Percentiles rank a stretch among this genome's conserved stretches.
phyloP scores from a whole-genome alignment of 1,140 invertebrate genomes.

The Meteorus sp. region DNA sequence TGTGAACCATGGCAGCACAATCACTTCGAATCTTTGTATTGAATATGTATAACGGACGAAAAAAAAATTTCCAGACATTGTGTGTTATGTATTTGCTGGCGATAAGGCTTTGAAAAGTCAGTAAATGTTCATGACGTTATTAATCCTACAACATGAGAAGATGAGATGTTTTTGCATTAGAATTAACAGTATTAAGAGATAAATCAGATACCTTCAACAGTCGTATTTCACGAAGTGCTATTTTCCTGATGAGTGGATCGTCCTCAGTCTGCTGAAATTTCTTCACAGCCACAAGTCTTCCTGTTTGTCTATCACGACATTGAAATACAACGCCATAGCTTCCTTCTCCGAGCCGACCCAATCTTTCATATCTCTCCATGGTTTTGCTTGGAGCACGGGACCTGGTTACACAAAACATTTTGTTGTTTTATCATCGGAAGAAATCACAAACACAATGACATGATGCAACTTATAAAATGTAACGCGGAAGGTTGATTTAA shows the following conservation, averaged over 20 bases:
- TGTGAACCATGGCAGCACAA: too few relatives aligned
- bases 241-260: slow-evolving; percentile 97
- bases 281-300: slow-evolving; percentile 96
- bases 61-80: too few relatives aligned
- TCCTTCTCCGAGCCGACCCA: slow-evolving; percentile 95
- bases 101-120: too few relatives aligned
- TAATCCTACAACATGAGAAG: too few relatives aligned
- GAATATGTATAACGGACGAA: too few relatives aligned
- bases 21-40: too few relatives aligned
- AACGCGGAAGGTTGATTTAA: neutral
- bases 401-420: slow-evolving; percentile 54
- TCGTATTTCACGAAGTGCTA: slow-evolving; percentile 95
- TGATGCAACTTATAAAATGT: neutral
- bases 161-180: too few relatives aligned
- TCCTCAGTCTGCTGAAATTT: slow-evolving; percentile 99
- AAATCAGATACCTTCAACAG: slow-evolving; percentile 98
- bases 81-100: too few relatives aligned
- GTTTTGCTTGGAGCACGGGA: slow-evolving; percentile 81
- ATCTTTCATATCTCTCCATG: slow-evolving; percentile 98
- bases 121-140: too few relatives aligned
- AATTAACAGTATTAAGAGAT: too few relatives aligned
- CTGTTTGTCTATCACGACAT: slow-evolving; percentile 94
- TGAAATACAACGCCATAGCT: slow-evolving; percentile 99
- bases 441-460: too few relatives aligned
- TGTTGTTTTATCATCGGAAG: neutral